These are phyloP conservation scores for Xerus inauris DNA, from an alignment of 2,113 vertebrate species.

Conservation along the genomic window DNA sequence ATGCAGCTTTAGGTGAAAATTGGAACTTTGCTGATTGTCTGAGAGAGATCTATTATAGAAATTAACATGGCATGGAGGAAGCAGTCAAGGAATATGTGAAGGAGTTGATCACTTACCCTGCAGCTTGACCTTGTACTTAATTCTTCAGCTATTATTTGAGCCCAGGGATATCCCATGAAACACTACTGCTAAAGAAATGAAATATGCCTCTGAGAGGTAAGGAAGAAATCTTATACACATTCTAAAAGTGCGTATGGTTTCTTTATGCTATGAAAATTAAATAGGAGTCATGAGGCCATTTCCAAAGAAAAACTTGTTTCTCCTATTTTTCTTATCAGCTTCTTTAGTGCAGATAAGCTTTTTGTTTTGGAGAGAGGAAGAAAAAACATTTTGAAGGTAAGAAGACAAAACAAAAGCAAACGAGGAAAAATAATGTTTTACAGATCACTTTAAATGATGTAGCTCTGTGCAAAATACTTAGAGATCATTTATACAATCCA, in stretches of 20 bases:
- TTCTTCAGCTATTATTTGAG: background rate
- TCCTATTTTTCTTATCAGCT: background rate
- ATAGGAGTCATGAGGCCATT: background rate
- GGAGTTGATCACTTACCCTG: background rate
- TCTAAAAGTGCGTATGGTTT: background rate
- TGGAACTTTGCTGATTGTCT: background rate
- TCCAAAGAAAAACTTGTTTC: constrained; percentile 10
- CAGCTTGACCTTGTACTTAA: background rate
- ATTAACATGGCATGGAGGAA: background rate
- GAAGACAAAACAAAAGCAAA: background rate
- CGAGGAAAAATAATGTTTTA: background rate
- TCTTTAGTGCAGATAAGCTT: background rate
- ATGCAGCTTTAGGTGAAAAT: background rate
- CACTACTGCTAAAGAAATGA: background rate
- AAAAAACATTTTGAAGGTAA: constrained; percentile 14
- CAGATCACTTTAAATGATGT: background rate
- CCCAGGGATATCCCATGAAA: background rate
- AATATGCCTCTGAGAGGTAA: background rate
- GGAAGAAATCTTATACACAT: background rate
- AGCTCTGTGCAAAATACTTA: background rate
- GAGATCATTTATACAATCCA: background rate
- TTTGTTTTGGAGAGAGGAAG: constrained; percentile 1
- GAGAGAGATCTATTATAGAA: background rate
- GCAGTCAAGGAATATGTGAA: background rate
- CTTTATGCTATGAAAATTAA: background rate